Percentiles rank a stretch among this genome's conserved stretches.
Evolutionary conservation across 1,140 invertebrate genomes (phyloP).

Genomic region (Pseudoatta argentina): DNA sequence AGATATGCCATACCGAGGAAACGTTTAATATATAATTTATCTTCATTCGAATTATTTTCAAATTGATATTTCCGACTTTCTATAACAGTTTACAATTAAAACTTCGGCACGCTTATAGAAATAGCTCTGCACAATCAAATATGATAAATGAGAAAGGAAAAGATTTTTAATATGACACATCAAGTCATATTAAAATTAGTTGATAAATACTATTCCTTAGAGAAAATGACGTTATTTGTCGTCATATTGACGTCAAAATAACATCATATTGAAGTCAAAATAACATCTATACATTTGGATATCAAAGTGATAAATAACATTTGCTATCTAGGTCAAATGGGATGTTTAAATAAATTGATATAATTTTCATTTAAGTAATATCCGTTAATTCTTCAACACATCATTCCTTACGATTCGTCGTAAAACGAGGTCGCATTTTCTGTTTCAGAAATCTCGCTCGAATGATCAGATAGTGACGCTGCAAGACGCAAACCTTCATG

Average conservation of each 20-base stretch:
- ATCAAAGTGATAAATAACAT: no score
- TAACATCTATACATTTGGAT: no score
- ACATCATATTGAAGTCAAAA: no score
- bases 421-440: slow-evolving; percentile 16
- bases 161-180: background rate
- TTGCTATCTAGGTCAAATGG: no score
- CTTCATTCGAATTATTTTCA: background rate
- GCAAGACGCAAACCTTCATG: slow-evolving; percentile 88
- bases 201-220: background rate
- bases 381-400: background rate
- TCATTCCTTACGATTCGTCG: background rate
- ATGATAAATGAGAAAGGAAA: background rate
- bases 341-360: background rate
- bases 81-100: background rate
- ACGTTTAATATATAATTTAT: slow-evolving; percentile 1
- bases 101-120: slow-evolving; percentile 6
- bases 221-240: no score
- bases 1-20: no score
- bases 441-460: slow-evolving; percentile 87
- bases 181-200: background rate
- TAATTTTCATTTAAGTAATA: background rate
- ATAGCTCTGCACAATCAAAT: background rate
- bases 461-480: slow-evolving; percentile 88
- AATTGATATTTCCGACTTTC: background rate
- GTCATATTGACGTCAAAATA: no score